Base-by-base conservation (phyloP, 1,140 invertebrate genomes). In the Zaprionus lachaisei region DNA sequence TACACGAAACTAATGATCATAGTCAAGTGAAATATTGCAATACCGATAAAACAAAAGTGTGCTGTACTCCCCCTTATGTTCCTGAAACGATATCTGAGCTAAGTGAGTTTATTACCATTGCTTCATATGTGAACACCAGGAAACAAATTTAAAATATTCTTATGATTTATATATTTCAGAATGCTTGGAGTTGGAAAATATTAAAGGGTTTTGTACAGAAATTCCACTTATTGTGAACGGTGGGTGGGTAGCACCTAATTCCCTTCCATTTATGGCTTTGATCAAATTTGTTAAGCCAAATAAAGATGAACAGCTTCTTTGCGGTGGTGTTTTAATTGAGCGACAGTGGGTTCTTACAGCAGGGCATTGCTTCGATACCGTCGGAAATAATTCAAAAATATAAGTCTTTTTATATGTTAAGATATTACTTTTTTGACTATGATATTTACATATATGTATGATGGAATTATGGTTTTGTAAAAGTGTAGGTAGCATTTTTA, bases 341-440 rank as follows among this genome's bases (percentile, higher is more conserved):
- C 7, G 12, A 57, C 31, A 34, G 6, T 75, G 22, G 70, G 67
- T 75, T 11, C 11, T 75, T 3, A 70, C 60, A 7, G 66, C 60
- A 11, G 72, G 38, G 4, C 72, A 75, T 71, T 75, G 72, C 6
- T 44, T 73, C 20, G 57, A 62, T 15, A 0, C 0, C 11, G 3
- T 47, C 15, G 1, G 12, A n/a, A 7, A 56, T 56, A 1, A 0
- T 49, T 0, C 0, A 12, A 5, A 41, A 1, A 7, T 3, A 63
- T 65, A 57, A 51, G 69, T 49, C 1, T 26, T 24, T 31, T 31
- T 31, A 3, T 31, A 0, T 11, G 9, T 0, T 34, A 34, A 28
- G 7, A 28, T 28, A 28, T 7, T 7, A 28, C 6, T 28, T 28
- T 1, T 28, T 28, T 34, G 9, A 31, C 9, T 34, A 9, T 11